Base-by-base conservation (phyloP, 2,888 invertebrate genomes). In the Galerucella calmariensis region DNA sequence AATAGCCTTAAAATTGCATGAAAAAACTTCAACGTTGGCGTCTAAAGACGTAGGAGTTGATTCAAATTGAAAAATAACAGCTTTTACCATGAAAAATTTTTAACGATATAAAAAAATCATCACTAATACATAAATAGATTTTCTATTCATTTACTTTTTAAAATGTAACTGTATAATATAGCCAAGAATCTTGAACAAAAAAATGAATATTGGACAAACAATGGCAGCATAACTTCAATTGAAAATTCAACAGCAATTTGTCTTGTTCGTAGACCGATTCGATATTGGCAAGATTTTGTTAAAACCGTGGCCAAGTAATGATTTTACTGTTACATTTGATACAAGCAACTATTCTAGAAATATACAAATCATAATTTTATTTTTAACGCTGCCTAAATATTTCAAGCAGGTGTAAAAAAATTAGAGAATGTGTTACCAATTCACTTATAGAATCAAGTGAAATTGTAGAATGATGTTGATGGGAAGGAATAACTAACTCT, bases 11-110 rank as follows among this genome's bases (percentile, higher is more conserved):
- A 62, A 77, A 72, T 70, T 75, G 71, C 72, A 70, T 75, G 77
- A 76, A 78, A 78, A 72, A 74, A 72, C 71, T 71, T 68, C 69
- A 27, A 48, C 27, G 79, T 78, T 66, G 77, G 78, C 71, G 77
- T 75, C 24, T 16, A 27, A 51, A 65, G 1, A 67, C 69, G 78
- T 79, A 69, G 78, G 79, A 59, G 75, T 41, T 27, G 12, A 71
- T 74, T 72, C 59, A 62, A 65, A 53, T 20, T 67, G 69, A 73
- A 72, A 59, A 72, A 72, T 67, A 58, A 59, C 61, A 69, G 48
- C 44, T 61, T 75, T 75, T 72, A 14, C 69, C 72, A 20, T 35
- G 16, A 59, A 70, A 62, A 67, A 70, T 51, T 41, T 41, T 41
- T 41, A 41, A 41, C 35, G 8, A 41, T 8, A 41, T 41, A 41